These are phyloP conservation scores for Odocoileus virginianus DNA, from an alignment of 2,113 vertebrate genomes.

Conservation along the genomic window DNA sequence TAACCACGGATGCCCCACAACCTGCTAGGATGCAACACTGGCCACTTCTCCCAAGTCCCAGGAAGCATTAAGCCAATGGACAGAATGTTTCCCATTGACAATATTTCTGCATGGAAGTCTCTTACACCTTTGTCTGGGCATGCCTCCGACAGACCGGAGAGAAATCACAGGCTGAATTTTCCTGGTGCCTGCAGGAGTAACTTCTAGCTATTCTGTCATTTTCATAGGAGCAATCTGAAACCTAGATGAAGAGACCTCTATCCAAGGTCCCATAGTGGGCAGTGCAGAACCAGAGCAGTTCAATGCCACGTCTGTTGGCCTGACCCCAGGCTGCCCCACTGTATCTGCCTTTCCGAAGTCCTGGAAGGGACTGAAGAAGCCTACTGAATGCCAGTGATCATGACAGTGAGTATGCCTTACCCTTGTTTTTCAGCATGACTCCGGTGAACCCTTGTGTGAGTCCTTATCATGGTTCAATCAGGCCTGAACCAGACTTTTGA, in stretches of 20 bases:
- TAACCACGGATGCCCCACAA: neutral
- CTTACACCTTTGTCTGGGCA: neutral
- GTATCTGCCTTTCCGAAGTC: neutral
- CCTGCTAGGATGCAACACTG: neutral
- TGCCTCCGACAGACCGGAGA: neutral
- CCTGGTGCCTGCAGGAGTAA: neutral
- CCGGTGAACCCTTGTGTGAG: neutral
- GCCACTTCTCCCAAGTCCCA: neutral
- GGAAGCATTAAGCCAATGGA: neutral
- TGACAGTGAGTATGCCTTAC: neutral
- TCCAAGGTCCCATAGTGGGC: neutral
- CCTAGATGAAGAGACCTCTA: neutral
- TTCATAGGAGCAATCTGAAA: neutral
- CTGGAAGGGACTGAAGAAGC: neutral
- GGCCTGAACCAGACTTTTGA: neutral
- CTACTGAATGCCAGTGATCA: neutral
- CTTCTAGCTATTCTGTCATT: neutral
- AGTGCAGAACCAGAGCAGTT: neutral
- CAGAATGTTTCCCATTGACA: neutral
- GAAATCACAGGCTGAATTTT: neutral
- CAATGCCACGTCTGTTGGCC: neutral
- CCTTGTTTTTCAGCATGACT: neutral
- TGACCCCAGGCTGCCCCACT: neutral
- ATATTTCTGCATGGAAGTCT: neutral
- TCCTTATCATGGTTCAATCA: neutral